Base-by-base conservation (phyloP, 2,113 vertebrate genomes). In the Oenanthe melanoleuca region DNA sequence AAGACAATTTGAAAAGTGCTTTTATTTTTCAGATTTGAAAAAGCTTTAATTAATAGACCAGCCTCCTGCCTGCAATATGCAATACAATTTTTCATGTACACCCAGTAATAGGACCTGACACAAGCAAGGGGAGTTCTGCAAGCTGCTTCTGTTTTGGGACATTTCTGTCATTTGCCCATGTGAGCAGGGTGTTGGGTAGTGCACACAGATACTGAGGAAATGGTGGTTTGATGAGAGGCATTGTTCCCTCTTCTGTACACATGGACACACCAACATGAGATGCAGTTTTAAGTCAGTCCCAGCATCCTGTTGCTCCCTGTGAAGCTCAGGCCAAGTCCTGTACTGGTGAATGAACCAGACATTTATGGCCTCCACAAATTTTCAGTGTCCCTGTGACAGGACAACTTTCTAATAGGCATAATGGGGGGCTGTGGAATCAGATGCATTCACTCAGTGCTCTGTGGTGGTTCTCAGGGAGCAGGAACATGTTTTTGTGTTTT, bases 1-100 rank as follows among this genome's bases (percentile, higher is more conserved):
- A 93, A 80, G 34, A 61, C 23, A 72, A 38, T 47, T 86, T 79
- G 42, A 74, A 60, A 83, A 77, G 42, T 25, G 3, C 23, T 49
- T 60, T 53, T 67, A 37, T 73, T 91, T 93, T 92, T 90, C 57
- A 45, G 71, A 34, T 94, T 64, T 74, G 71, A 75, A 80, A 63
- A 73, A 38, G 31, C 25, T 82, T 71, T 42, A 80, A 26, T 74
- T n/a, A 75, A 19, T 49, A 73, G 47, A 70, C 15, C 37, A 55
- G 42, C 23, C 40, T 53, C 26, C 50, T n/a, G 8, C 31, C 63
- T 78, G 14, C 49, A 70, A 4, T 24, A 16, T 11, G 24, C 19
- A 42, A 11, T 34, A 45, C 20, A 64, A 6, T 44, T 55, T 86
- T 78, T 65, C 24, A 3, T 47, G 12, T 29, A 29, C 31, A 38